Conservation (phyloP, 2,888 invertebrate genomes). For the Drosophila seclusa region DNA sequence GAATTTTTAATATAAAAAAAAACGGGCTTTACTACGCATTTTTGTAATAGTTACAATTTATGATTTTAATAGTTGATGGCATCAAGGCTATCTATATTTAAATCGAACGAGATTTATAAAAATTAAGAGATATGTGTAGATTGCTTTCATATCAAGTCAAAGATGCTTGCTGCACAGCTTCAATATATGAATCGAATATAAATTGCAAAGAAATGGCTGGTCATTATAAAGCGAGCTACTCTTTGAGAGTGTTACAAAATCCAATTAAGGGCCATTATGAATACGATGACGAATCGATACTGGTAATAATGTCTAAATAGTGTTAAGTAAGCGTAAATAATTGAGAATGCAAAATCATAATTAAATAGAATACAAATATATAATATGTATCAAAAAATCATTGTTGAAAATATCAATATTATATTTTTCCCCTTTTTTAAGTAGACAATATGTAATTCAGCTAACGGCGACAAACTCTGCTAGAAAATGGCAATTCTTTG, state of each 20-base stretch:
- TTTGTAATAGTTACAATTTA: neutral
- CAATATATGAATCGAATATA: neutral
- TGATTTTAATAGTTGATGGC: neutral
- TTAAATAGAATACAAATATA: neutral
- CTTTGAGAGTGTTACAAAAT: neutral
- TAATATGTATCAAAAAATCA: neutral
- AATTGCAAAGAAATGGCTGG: neutral
- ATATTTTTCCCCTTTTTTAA: neutral
- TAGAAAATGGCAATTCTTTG: constrained; percentile 13
- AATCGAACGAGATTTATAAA: neutral
- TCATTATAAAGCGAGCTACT: neutral
- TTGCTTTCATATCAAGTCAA: neutral
- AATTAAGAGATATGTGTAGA: neutral
- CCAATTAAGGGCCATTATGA: neutral
- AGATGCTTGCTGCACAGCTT: neutral
- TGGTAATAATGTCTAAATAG: neutral
- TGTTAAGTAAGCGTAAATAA: neutral
- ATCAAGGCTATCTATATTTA: neutral
- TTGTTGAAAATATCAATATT: neutral
- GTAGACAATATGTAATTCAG: neutral
- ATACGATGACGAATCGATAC: constrained; percentile 2
- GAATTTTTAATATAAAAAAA: neutral
- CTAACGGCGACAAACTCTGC: constrained; percentile 10
- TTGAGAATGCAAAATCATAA: neutral
- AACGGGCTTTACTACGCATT: neutral